Evolutionary conservation across 2,113 vertebrate genomes (phyloP).

Genomic region (Carollia perspicillata): DNA sequence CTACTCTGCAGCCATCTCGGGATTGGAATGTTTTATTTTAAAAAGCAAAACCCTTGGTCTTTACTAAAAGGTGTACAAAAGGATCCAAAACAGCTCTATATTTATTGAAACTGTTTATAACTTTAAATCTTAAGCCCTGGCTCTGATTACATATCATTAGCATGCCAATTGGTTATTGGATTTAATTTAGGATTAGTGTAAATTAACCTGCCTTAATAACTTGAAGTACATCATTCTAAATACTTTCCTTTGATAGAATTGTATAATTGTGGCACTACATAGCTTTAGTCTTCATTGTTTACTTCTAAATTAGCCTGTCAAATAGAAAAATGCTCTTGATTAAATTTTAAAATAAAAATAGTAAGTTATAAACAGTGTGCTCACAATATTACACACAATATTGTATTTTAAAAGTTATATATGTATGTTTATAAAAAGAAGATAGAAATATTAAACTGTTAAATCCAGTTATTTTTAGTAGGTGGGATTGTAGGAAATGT

Average conservation of each 20-base stretch:
- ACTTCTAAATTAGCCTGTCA: background rate
- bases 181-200: background rate
- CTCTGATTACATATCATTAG: background rate
- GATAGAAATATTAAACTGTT: background rate
- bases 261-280: background rate
- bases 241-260: background rate
- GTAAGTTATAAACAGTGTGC: background rate
- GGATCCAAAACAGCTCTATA: background rate
- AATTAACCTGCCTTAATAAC: background rate
- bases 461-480: conserved; percentile 1
- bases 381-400: background rate
- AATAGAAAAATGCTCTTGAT: background rate
- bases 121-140: background rate
- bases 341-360: conserved; percentile 19
- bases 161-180: background rate
- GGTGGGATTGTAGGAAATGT: background rate
- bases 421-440: background rate
- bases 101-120: background rate
- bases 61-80: conserved; percentile 14
- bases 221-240: background rate
- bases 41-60: conserved; percentile 25
- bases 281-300: background rate
- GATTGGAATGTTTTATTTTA: background rate
- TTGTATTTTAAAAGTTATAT: background rate
- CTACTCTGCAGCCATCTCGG: too few relatives aligned